Percentiles rank a stretch among this genome's conserved stretches.
phyloP scores from a whole-genome alignment of 2,888 invertebrate genomes.

The Criorhina ranunculi region DNA sequence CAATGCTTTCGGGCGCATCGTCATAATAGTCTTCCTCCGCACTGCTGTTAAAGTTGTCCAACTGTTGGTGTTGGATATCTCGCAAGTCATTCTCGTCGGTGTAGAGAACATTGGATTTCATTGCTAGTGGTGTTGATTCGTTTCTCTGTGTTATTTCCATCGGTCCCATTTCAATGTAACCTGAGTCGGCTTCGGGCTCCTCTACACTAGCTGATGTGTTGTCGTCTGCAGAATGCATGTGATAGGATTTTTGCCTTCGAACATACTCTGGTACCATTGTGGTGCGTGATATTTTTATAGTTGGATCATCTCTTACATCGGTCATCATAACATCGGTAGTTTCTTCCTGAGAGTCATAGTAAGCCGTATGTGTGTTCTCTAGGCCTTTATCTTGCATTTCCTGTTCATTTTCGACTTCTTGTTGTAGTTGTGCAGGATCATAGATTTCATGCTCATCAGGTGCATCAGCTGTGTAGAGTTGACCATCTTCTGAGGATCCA shows the following conservation, averaged over 20 bases:
- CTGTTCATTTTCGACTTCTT: constrained; percentile 77
- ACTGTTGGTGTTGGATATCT: constrained; percentile 73
- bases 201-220: constrained; percentile 60
- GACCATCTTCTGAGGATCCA: constrained; percentile 67
- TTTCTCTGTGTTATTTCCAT: constrained; percentile 61
- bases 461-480: constrained; percentile 49
- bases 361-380: constrained; percentile 75
- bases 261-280: constrained; percentile 82
- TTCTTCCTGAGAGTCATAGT: constrained; percentile 76
- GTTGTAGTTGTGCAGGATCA: constrained; percentile 79
- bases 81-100: constrained; percentile 77
- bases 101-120: constrained; percentile 77
- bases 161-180: constrained; percentile 62
- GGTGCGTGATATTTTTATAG: constrained; percentile 74
- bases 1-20: constrained; percentile 77
- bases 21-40: constrained; percentile 82
- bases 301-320: constrained; percentile 65
- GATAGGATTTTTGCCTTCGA: constrained; percentile 79
- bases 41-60: constrained; percentile 77
- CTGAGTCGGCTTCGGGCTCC: constrained; percentile 43
- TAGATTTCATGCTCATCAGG: constrained; percentile 79
- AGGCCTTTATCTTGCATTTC: constrained; percentile 77
- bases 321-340: constrained; percentile 63
- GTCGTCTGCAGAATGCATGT: constrained; percentile 50
- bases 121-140: constrained; percentile 67